These are phyloP conservation scores for Corbicula japonica DNA, from an alignment of 2,888 invertebrate species.

Conservation along the genomic window DNA sequence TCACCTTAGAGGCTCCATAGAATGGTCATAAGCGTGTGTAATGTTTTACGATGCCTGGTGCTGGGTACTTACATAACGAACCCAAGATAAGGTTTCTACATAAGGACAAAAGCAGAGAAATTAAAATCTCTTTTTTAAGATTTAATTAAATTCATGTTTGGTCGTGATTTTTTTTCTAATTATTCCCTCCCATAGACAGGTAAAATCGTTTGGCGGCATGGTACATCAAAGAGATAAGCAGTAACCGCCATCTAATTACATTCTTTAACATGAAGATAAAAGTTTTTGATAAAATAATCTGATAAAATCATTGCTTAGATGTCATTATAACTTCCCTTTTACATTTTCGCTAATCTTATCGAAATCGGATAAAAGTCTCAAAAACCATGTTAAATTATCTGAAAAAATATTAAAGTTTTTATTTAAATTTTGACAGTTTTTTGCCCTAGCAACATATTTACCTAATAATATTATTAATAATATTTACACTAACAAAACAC, in stretches of 20 bases:
- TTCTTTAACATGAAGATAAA: constrained; percentile 20
- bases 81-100: not conserved
- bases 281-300: constrained; percentile 36
- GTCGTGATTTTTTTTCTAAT: constrained; percentile 34
- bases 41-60: not conserved
- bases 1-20: too few relatives aligned
- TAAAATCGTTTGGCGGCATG: constrained; percentile 40
- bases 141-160: constrained; percentile 32
- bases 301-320: too few relatives aligned
- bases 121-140: constrained; percentile 1
- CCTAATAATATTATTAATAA: too few relatives aligned
- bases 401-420: too few relatives aligned
- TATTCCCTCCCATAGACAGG: constrained; percentile 46
- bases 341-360: constrained; percentile 12
- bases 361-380: too few relatives aligned
- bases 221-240: constrained; percentile 28
- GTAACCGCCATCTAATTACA: constrained; percentile 8
- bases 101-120: not conserved
- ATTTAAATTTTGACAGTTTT: too few relatives aligned
- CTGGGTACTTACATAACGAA: not conserved
- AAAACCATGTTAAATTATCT: too few relatives aligned
- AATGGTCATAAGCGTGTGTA: not conserved
- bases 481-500: too few relatives aligned
- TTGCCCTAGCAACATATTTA: too few relatives aligned
- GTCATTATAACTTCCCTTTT: constrained; percentile 37